These are phyloP conservation scores for Hecatera dysodea DNA, from an alignment of 2,888 invertebrate genomes.

Conservation along the genomic window DNA sequence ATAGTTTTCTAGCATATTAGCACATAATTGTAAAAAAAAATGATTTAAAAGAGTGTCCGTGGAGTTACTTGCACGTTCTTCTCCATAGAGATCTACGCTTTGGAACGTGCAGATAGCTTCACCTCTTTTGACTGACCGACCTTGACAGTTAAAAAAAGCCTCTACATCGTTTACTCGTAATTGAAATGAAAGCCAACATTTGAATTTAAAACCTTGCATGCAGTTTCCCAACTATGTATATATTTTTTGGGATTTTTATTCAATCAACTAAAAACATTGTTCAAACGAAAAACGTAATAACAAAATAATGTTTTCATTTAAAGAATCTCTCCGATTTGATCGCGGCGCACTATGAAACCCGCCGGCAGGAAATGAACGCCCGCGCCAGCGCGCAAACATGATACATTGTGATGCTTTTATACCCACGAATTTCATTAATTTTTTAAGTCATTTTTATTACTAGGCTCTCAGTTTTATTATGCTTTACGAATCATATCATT, in stretches of 20 bases:
- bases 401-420: constrained; percentile 39
- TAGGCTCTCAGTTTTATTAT: constrained; percentile 14
- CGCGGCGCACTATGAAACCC: constrained; percentile 52
- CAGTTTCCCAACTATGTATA: neutral
- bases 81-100: too few relatives aligned
- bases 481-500: neutral
- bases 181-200: too few relatives aligned
- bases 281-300: constrained; percentile 49
- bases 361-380: constrained; percentile 71
- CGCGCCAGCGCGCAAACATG: constrained; percentile 47
- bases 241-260: neutral
- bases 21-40: too few relatives aligned
- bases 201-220: too few relatives aligned
- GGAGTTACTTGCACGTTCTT: too few relatives aligned
- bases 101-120: too few relatives aligned
- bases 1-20: too few relatives aligned
- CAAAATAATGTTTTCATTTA: constrained; percentile 50
- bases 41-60: too few relatives aligned
- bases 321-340: constrained; percentile 53
- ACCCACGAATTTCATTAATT: constrained; percentile 42
- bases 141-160: too few relatives aligned
- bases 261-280: constrained; percentile 33
- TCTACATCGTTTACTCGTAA: too few relatives aligned
- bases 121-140: too few relatives aligned
- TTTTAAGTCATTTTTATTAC: constrained; percentile 28